A percentile compares a stretch with the other conserved stretches of the same genome.
phyloP scores from a whole-genome alignment of 1,140 invertebrate genomes.

The Macrobrachium nipponense region DNA sequence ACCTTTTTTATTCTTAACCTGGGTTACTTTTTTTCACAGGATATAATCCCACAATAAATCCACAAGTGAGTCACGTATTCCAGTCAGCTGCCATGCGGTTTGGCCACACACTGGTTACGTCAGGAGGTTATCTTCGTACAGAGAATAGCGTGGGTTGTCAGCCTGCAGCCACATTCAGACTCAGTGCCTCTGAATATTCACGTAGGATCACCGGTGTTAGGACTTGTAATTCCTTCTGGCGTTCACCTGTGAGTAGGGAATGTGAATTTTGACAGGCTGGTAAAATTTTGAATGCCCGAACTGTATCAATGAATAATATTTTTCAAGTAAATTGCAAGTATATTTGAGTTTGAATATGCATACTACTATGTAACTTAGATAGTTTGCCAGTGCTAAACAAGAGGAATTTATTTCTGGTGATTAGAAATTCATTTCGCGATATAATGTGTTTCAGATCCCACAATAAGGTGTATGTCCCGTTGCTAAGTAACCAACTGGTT shows the following conservation, averaged over 20 bases:
- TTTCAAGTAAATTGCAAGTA: too few relatives aligned
- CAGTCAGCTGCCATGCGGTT: slow-evolving; percentile 79
- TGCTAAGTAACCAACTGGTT: too few relatives aligned
- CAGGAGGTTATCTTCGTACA: slow-evolving; percentile 68
- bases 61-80: slow-evolving; percentile 79
- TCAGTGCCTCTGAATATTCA: not conserved
- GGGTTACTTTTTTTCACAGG: slow-evolving; percentile 64
- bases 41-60: slow-evolving; percentile 76
- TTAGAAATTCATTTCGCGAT: too few relatives aligned
- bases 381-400: too few relatives aligned
- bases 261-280: too few relatives aligned
- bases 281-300: too few relatives aligned
- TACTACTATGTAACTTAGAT: too few relatives aligned
- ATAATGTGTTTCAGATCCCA: too few relatives aligned
- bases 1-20: not conserved
- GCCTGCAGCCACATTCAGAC: not conserved
- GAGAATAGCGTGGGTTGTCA: slow-evolving; percentile 68
- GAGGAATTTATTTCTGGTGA: too few relatives aligned
- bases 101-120: slow-evolving; percentile 73
- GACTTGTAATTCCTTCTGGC: slow-evolving; percentile 79
- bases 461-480: too few relatives aligned
- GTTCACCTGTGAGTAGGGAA: slow-evolving; percentile 70
- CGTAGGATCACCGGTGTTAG: slow-evolving; percentile 68
- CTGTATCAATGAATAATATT: too few relatives aligned
- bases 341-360: too few relatives aligned